Base-by-base conservation (phyloP, 2,113 vertebrate genomes). In the Lamprotornis superbus region DNA sequence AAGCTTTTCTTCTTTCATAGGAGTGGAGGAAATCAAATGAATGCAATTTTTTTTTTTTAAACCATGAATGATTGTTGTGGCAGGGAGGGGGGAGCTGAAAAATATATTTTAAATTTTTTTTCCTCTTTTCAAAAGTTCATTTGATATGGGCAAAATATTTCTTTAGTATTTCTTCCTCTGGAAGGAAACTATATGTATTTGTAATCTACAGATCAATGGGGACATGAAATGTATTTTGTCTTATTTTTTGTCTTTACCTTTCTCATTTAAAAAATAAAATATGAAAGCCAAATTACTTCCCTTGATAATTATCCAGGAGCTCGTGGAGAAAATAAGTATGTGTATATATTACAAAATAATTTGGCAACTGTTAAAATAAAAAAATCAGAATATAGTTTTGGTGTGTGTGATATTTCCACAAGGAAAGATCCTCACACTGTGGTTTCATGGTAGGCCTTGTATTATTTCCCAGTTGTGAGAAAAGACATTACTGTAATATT, bases 91-190 rank as follows among this genome's bases (percentile, higher is more conserved):
- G 35, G 30, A 93, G 53, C 28, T 73, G 56, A 78, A 80, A 65
- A 89, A 47, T 68, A 40, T 22, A 25, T 33, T 37, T 74, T 69
- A 30, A 33, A 12, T 68, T 76, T 57, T 73, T 73, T 74, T 69
- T 53, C 28, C 74, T 71, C 65, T 88, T 96, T 81, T 93, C 67
- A 59, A 55, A 85, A 53, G 59, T 93, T 95, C 27, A 94, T 96
- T 96, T 83, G 90, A 92, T 94, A 83, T 63, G 79, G 94, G 82
- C 42, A 83, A 93, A 95, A 70, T 82, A 56, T 95, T 97, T 87
- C 84, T 90, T 77, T 63, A 28, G 47, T 60, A 44, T 97, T 95
- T 97, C 96, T 97, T 96, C 96, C 87, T 90, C 93, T 96, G 93
- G 89, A 83, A 91, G 46, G 87, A 77, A 87, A 91, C 50, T 76